phyloP scores from a whole-genome alignment of 2,797 vertebrate species.

The Sitta carolinensis region DNA sequence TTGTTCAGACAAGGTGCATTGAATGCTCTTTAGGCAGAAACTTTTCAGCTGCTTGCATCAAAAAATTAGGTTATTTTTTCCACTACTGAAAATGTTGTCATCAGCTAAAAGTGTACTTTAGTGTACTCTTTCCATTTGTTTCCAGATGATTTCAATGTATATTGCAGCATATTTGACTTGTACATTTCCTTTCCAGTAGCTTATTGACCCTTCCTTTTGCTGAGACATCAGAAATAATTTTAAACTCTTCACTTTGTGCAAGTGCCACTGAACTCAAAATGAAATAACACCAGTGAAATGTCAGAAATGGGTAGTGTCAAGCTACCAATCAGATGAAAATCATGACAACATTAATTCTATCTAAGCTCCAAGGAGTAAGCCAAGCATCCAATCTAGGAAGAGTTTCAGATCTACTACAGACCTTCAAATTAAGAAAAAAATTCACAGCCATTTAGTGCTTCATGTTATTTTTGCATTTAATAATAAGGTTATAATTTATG shows the following conservation, averaged over 20 bases:
- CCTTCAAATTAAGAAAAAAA: not conserved
- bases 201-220: slow-evolving; percentile 22
- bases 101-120: not conserved
- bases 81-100: not conserved
- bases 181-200: not conserved
- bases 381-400: not conserved
- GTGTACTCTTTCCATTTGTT: not conserved
- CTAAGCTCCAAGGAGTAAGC: not conserved
- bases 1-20: not conserved
- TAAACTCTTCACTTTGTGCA: not conserved
- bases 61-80: not conserved
- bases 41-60: not conserved
- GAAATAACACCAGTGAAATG: not conserved
- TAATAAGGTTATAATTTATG: not conserved
- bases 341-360: not conserved
- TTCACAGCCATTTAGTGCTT: not conserved
- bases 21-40: not conserved
- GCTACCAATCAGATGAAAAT: slow-evolving; percentile 23
- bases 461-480: not conserved
- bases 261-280: not conserved
- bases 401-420: not conserved
- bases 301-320: slow-evolving; percentile 3
- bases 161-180: not conserved
- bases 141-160: not conserved
- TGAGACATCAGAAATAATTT: slow-evolving; percentile 20